phyloP scores from a whole-genome alignment of 2,113 vertebrate genomes.

The Tupaia tana region DNA sequence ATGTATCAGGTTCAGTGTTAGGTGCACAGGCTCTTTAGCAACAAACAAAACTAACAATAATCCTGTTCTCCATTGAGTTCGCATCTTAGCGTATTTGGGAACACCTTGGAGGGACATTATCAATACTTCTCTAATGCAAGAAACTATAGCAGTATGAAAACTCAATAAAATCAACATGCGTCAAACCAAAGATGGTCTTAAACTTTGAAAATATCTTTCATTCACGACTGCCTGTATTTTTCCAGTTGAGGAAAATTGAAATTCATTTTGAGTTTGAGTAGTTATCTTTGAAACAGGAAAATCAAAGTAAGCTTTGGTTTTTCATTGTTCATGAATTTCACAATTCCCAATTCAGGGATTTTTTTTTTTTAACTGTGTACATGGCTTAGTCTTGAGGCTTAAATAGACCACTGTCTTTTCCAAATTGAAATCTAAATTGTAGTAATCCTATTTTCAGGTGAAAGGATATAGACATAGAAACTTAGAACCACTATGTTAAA shows the following conservation, averaged over 20 bases:
- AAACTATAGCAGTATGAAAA: background rate
- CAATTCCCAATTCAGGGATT: background rate
- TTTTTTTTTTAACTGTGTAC: background rate
- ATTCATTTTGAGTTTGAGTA: background rate
- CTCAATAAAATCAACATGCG: background rate
- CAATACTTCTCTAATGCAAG: background rate
- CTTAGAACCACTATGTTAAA: background rate
- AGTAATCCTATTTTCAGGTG: background rate
- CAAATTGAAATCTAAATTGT: background rate
- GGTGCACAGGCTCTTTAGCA: background rate
- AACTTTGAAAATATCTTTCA: background rate
- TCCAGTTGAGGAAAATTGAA: background rate
- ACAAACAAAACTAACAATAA: background rate
- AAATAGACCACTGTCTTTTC: background rate
- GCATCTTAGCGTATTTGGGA: background rate
- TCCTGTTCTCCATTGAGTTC: background rate
- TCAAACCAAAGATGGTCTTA: background rate
- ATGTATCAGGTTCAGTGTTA: too few relatives aligned
- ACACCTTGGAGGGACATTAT: background rate
- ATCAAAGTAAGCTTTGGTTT: background rate
- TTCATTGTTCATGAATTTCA: background rate
- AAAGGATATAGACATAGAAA: background rate
- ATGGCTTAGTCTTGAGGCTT: background rate
- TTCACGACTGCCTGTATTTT: background rate
- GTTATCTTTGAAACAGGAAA: background rate